Evolutionary conservation across 2,113 vertebrate species (phyloP).

Genomic region (Telmatochromis bifrenatus): DNA sequence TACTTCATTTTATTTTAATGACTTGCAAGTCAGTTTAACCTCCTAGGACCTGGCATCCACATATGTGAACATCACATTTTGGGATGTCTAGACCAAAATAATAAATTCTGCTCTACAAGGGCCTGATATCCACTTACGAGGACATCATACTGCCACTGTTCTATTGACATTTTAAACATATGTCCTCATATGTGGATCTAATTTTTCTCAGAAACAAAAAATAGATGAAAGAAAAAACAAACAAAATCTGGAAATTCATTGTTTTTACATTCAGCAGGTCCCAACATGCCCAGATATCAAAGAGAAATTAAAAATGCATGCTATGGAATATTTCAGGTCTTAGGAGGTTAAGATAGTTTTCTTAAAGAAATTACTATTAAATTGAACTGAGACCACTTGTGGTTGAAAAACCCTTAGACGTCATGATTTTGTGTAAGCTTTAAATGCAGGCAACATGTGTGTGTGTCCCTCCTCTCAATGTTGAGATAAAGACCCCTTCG

Average conservation of each 20-base stretch:
- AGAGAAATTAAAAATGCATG: background rate
- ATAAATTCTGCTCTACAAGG: background rate
- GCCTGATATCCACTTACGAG: background rate
- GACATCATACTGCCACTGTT: background rate
- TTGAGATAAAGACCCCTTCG: constrained; percentile 52
- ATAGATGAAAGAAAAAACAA: background rate
- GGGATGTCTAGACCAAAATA: background rate
- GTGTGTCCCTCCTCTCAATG: background rate
- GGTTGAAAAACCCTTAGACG: background rate
- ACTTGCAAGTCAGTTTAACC: background rate
- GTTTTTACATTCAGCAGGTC: background rate
- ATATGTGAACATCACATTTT: background rate
- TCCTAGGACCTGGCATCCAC: background rate
- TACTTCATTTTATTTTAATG: background rate
- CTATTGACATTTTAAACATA: background rate
- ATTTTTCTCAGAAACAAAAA: background rate
- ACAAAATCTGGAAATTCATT: background rate
- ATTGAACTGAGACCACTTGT: background rate
- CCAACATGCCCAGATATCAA: background rate
- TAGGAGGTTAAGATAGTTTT: background rate
- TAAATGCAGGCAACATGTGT: background rate
- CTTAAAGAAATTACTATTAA: background rate
- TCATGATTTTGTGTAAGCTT: background rate
- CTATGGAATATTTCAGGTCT: background rate
- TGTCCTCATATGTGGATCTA: background rate